These are phyloP conservation scores for Acanthosoma haemorrhoidale DNA, from an alignment of 2,888 invertebrate genomes.

Conservation along the genomic window DNA sequence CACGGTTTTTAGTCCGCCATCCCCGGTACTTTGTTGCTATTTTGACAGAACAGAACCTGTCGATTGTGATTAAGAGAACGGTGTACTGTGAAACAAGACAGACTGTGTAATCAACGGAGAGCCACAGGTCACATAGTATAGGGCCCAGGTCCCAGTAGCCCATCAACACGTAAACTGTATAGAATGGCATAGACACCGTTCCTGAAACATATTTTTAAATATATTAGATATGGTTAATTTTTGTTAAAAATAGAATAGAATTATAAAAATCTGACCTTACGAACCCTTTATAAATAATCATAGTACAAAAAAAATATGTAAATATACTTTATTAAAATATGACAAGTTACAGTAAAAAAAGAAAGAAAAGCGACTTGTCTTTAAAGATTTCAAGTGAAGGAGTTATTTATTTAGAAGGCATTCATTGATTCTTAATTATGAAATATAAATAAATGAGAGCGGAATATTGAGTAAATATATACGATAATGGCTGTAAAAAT, in stretches of 20 bases:
- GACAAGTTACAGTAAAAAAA: too few relatives aligned
- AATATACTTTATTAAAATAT: too few relatives aligned
- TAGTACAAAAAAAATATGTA: too few relatives aligned
- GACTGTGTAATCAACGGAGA: constrained; percentile 97
- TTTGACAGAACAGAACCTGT: constrained; percentile 97
- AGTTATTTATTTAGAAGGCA: too few relatives aligned
- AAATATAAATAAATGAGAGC: too few relatives aligned
- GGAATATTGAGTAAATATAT: too few relatives aligned
- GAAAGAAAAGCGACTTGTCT: too few relatives aligned
- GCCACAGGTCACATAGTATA: constrained; percentile 93
- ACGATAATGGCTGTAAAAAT: too few relatives aligned
- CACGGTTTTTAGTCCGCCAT: constrained; percentile 91
- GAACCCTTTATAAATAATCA: too few relatives aligned
- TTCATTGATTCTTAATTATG: too few relatives aligned
- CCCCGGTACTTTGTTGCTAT: constrained; percentile 94
- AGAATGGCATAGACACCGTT: constrained; percentile 97
- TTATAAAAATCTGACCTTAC: too few relatives aligned
- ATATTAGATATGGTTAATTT: not conserved
- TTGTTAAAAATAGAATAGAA: not conserved
- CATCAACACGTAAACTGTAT: constrained; percentile 93
- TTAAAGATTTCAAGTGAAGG: too few relatives aligned
- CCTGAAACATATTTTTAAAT: constrained; percentile 53
- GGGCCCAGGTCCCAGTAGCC: constrained; percentile 97
- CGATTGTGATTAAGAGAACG: constrained; percentile 95
- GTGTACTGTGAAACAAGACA: constrained; percentile 99